Evolutionary conservation across 2,113 vertebrate genomes (phyloP), one percentile per base, ranked within the genome.

Genomic region (Thermophis baileyi): DNA sequence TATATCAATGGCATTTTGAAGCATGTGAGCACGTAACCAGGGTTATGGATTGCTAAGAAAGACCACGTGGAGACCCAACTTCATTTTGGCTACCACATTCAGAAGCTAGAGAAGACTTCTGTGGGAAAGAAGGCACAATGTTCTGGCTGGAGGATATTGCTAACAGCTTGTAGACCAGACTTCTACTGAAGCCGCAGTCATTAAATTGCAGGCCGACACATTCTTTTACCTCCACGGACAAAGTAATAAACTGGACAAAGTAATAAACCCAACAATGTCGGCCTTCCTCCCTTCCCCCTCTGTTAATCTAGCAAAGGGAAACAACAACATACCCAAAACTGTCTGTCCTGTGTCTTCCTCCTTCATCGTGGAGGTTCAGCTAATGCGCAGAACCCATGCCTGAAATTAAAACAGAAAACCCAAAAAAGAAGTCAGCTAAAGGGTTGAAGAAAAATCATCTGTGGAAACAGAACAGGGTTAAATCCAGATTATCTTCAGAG

Each of bases 231-330:
- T 50, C 8, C 18, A 89, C n/a, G 24, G 30, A n/a, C 46, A 1
- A 1, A 90, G 51, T 49, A 87, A 87, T 49, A 4, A 87, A 87
- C 24, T 4, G 27, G 27, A 57, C 27, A 63, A 11, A 47, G 46
- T 49, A 92, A 22, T 2, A 51, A 49, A 74, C 0, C 0, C 12
- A 6, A 74, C 35, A 54, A 49, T 0, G 0, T 2, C 16, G 7
- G 12, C 1, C 3, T 0, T n/a, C 20, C 16, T n/a, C 35, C 25
- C 40, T 14, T 9, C 6, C n/a, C 69, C 69, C 74, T 44, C 54
- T 27, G 14, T 50, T 4, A 30, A 22, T 35, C 27, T 16, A n/a
- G 44, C 14, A 40, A 18, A 49, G 60, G 60, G 3, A 93, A 81
- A 94, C 86, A 57, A 46, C 35, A 0, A 0, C 0, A 0, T 20